phyloP scores from a whole-genome alignment of 2,797 vertebrate species.

The Anabas testudineus region DNA sequence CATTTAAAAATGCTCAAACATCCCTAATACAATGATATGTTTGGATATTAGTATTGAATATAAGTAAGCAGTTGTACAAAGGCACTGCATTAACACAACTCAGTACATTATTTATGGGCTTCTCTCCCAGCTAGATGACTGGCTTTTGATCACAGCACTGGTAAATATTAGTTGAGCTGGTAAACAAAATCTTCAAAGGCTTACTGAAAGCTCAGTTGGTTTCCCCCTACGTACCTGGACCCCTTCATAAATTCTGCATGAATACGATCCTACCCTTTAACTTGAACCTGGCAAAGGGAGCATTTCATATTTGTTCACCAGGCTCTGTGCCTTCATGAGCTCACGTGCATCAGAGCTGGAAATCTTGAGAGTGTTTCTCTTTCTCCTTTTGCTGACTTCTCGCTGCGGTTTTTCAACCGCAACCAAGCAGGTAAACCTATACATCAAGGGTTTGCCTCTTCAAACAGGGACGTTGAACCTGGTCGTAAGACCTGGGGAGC shows the following conservation, averaged over 20 bases:
- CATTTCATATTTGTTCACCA: conserved; percentile 73
- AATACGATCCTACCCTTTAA: conserved; percentile 55
- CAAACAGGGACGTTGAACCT: conserved; percentile 69
- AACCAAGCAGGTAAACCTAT: conserved; percentile 79
- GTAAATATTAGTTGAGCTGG: conserved; percentile 79
- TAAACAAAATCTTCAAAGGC: conserved; percentile 79
- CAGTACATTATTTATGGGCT: conserved; percentile 69
- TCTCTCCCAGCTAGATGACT: conserved; percentile 50
- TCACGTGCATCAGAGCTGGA: conserved; percentile 72
- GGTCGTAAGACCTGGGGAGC: conserved; percentile 62
- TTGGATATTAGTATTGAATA: conserved; percentile 33
- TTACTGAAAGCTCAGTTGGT: conserved; percentile 75
- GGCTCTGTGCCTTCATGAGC: conserved; percentile 52
- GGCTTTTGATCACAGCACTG: conserved; percentile 69
- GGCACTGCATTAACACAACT: conserved; percentile 50
- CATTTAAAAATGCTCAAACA: conserved; percentile 6
- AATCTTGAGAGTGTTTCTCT: conserved; percentile 58
- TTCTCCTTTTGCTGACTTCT: conserved; percentile 47
- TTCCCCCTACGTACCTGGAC: conserved; percentile 70
- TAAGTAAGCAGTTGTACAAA: conserved; percentile 46
- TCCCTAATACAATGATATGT: conserved; percentile 35
- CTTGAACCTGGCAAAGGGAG: conserved; percentile 68
- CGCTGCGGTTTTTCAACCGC: conserved; percentile 65
- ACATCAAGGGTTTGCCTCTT: conserved; percentile 83
- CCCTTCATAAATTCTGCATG: conserved; percentile 80